phyloP scores from a whole-genome alignment of 53 echinoderm and acorn worm species.

The Apostichopus leukothele region DNA sequence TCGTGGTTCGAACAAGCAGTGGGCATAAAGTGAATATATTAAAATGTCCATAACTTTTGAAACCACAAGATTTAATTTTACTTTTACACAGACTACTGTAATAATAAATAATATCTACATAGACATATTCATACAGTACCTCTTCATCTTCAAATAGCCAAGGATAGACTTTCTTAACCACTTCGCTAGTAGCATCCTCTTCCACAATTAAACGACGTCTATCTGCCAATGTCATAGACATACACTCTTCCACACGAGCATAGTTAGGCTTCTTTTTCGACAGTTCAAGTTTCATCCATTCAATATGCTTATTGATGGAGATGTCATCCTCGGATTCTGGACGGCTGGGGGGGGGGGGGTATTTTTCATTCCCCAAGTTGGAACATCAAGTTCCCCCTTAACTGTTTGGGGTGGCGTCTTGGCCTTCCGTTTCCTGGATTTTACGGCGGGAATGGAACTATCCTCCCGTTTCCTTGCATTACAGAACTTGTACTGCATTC shows the following conservation, averaged over 20 bases:
- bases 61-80: no score
- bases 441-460: slow-evolving; percentile 45
- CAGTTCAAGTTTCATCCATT: slow-evolving; percentile 38
- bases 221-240: slow-evolving; percentile 47
- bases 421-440: slow-evolving; percentile 17
- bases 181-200: slow-evolving; percentile 9
- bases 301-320: slow-evolving; percentile 14
- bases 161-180: slow-evolving; percentile 12
- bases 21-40: no score
- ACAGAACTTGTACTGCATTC: slow-evolving; percentile 61
- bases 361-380: slow-evolving; percentile 26
- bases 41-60: no score
- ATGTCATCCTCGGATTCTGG: slow-evolving; percentile 30
- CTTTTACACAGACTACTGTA: no score
- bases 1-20: no score
- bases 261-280: slow-evolving; percentile 19
- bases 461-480: slow-evolving; percentile 61
- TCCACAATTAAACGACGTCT: slow-evolving; percentile 33
- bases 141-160: slow-evolving; percentile 11
- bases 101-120: no score
- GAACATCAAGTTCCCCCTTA: no score
- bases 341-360: neutral
- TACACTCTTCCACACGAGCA: slow-evolving; percentile 18
- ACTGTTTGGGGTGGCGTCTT: neutral
- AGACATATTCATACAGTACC: neutral